Percentiles rank a stretch among this genome's conserved stretches.
These are phyloP conservation scores for Cherax destructor DNA, from an alignment of 1,140 invertebrate genomes.

Conservation along the genomic window DNA sequence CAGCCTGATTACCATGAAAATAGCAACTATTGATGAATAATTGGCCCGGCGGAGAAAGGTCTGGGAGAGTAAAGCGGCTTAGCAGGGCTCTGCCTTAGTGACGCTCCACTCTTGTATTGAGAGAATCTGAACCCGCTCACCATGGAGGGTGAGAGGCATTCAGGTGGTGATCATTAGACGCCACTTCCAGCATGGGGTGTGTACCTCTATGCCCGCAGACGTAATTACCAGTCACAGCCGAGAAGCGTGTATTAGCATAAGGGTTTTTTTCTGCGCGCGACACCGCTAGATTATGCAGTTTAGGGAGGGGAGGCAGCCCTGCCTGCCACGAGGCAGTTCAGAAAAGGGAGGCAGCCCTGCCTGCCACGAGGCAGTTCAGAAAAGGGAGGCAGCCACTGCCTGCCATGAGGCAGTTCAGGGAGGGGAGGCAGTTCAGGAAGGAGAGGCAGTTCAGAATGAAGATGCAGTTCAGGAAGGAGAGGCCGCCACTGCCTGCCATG, in stretches of 20 bases:
- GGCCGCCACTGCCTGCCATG: no score
- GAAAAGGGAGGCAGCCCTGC: background rate
- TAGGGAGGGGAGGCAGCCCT: background rate
- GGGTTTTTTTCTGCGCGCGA: background rate
- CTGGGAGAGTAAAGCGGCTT: conserved; percentile 35
- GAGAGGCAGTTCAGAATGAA: no score
- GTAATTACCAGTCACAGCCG: background rate
- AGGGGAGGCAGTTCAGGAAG: no score
- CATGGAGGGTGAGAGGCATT: conserved; percentile 26
- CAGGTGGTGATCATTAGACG: conserved; percentile 21
- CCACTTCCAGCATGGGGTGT: background rate
- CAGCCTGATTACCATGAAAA: conserved; percentile 35
- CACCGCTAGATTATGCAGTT: background rate
- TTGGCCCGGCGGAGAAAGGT: conserved; percentile 14
- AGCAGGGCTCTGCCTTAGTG: background rate
- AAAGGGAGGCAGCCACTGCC: no score
- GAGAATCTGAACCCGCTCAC: background rate
- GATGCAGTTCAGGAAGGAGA: no score
- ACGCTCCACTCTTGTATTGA: background rate
- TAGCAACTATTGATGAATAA: conserved; percentile 29
- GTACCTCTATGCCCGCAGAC: background rate
- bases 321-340: background rate
- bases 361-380: background rate
- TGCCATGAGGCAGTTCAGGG: no score
- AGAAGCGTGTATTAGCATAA: background rate